Evolutionary conservation across 2,888 invertebrate genomes (phyloP).

Genomic region (Acanthoscelides obtectus): DNA sequence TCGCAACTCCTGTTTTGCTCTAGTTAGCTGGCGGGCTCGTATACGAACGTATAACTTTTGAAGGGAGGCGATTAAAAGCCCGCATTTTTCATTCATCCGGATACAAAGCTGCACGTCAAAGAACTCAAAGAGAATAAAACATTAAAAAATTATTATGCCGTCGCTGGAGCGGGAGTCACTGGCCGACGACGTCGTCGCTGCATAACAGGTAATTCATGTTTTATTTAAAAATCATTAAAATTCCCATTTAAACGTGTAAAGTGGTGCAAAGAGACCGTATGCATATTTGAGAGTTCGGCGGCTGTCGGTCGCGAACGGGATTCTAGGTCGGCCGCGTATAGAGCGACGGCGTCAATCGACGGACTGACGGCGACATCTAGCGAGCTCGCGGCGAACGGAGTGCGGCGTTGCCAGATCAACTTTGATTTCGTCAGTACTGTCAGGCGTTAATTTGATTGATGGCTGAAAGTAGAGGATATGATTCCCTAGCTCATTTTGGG

Average conservation of each 20-base stretch:
- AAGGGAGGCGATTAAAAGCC: not conserved
- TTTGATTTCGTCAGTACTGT: too few relatives aligned
- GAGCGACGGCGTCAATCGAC: constrained; percentile 3
- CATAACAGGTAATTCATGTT: constrained; percentile 22
- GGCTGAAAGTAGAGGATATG: too few relatives aligned
- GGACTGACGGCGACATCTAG: not conserved
- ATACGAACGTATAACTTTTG: not conserved
- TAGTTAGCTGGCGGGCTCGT: not conserved
- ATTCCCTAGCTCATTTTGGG: too few relatives aligned
- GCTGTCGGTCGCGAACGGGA: too few relatives aligned
- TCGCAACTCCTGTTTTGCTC: not conserved
- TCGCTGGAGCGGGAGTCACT: too few relatives aligned
- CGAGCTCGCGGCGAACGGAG: not conserved
- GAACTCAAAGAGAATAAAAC: constrained; percentile 5
- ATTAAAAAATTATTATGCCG: constrained; percentile 12
- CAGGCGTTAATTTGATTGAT: too few relatives aligned
- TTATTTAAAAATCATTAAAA: constrained; percentile 32
- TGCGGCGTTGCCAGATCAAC: not conserved
- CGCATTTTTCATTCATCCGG: not conserved
- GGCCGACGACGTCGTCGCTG: constrained; percentile 1
- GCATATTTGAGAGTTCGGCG: constrained; percentile 23
- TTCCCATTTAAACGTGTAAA: constrained; percentile 25
- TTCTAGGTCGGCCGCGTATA: constrained; percentile 3
- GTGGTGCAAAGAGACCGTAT: constrained; percentile 20
- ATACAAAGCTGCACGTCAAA: not conserved